Percentiles rank a stretch among this genome's conserved stretches.
Conservation (phyloP, 2,113 vertebrate species). For the Dunckerocampus dactyliophorus region DNA sequence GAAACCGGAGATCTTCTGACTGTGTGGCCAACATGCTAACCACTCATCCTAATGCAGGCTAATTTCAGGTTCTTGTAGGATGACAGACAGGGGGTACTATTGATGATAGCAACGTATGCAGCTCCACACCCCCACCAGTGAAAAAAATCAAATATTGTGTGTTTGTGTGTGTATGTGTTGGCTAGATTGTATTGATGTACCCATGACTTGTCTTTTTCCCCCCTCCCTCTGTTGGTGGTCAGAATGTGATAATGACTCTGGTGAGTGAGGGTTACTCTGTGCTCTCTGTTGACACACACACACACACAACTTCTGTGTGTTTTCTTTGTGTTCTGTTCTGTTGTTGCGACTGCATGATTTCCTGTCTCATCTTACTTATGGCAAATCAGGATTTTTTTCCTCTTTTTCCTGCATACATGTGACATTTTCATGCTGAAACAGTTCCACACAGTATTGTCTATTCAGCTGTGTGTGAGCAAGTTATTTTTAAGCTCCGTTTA, state of each 20-base stretch:
- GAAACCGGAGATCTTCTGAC: too few relatives aligned
- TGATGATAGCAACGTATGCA: background rate
- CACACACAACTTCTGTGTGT: conserved; percentile 38
- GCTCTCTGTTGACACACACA: conserved; percentile 41
- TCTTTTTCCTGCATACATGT: conserved; percentile 55
- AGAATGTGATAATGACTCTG: conserved; percentile 76
- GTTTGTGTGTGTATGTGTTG: conserved; percentile 24
- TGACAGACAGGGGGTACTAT: too few relatives aligned
- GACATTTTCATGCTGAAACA: conserved; percentile 45
- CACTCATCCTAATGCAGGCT: too few relatives aligned
- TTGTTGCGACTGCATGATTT: conserved; percentile 58
- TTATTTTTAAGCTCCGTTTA: background rate
- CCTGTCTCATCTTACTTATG: conserved; percentile 34
- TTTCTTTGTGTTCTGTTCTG: conserved; percentile 48
- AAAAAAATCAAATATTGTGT: background rate
- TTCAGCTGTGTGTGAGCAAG: conserved; percentile 1
- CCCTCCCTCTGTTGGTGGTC: conserved; percentile 67
- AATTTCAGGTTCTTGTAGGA: too few relatives aligned
- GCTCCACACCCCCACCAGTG: background rate
- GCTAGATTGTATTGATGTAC: conserved; percentile 51
- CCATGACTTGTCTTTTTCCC: conserved; percentile 66
- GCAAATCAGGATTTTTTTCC: conserved; percentile 24
- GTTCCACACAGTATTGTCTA: conserved; percentile 7
- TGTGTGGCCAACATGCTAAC: too few relatives aligned
- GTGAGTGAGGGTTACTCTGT: conserved; percentile 68